These are phyloP conservation scores for Gambusia holbrooki DNA, from an alignment of 2,113 vertebrate species.

Conservation along the genomic window DNA sequence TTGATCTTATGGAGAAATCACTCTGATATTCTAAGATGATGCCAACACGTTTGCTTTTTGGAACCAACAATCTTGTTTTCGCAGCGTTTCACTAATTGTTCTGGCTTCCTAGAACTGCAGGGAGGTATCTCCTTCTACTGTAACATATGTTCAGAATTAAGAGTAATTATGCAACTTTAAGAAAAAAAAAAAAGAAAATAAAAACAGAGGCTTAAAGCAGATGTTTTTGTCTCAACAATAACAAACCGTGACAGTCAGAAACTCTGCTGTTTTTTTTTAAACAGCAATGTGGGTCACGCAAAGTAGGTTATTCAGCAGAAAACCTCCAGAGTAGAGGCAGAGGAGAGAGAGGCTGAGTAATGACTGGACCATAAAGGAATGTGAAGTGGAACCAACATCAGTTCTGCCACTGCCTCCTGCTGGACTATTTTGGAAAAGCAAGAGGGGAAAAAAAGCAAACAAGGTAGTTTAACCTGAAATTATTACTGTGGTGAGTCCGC, in stretches of 20 bases:
- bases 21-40: background rate
- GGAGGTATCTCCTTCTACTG: constrained; percentile 12
- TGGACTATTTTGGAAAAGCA: constrained; percentile 43
- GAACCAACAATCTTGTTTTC: constrained; percentile 10
- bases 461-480: background rate
- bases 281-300: constrained; percentile 72
- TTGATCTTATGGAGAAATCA: too few relatives aligned
- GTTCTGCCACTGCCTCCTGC: constrained; percentile 69
- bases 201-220: constrained; percentile 27
- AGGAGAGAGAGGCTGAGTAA: constrained; percentile 52
- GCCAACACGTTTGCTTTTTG: constrained; percentile 32
- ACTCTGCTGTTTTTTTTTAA: constrained; percentile 38
- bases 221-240: constrained; percentile 36
- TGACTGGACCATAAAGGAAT: constrained; percentile 73
- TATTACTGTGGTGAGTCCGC: background rate
- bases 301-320: constrained; percentile 72
- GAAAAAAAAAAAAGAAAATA: background rate
- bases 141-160: constrained; percentile 8
- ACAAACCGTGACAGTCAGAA: constrained; percentile 41
- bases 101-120: background rate
- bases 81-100: constrained; percentile 26
- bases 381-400: constrained; percentile 29
- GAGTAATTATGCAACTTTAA: background rate
- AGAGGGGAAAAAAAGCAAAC: background rate
- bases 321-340: constrained; percentile 52